phyloP scores from a whole-genome alignment of 2,113 vertebrate species.

The Clarias batrachus region DNA sequence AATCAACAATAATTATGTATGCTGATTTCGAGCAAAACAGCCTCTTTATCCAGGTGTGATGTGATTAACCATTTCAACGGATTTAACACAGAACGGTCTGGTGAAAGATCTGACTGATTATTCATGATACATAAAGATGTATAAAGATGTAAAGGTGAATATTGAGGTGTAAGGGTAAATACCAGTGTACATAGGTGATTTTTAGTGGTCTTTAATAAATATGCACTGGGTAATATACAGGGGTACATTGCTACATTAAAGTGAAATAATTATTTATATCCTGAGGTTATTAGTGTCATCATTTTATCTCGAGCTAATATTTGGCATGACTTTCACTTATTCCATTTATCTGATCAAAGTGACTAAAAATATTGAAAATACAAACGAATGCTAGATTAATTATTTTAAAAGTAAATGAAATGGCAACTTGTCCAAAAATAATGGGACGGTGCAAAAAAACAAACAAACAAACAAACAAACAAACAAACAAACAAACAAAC shows the following conservation, averaged over 20 bases:
- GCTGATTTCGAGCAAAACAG: background rate
- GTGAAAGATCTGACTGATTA: background rate
- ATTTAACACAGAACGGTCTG: background rate
- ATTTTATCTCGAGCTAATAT: slow-evolving; percentile 59
- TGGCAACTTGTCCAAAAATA: slow-evolving; percentile 52
- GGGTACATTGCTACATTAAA: slow-evolving; percentile 71
- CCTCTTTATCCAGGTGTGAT: background rate
- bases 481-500: slow-evolving; percentile 66
- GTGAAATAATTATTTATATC: slow-evolving; percentile 67
- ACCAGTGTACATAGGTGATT: background rate
- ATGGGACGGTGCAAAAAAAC: slow-evolving; percentile 69
- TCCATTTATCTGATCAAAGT: slow-evolving; percentile 48
- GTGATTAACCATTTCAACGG: background rate
- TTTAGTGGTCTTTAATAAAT: background rate
- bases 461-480: slow-evolving; percentile 64
- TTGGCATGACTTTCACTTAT: slow-evolving; percentile 56
- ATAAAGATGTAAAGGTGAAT: background rate
- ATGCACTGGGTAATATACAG: slow-evolving; percentile 35
- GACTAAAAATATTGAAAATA: slow-evolving; percentile 45
- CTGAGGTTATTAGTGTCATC: slow-evolving; percentile 71
- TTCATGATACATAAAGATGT: background rate
- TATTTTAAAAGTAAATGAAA: slow-evolving; percentile 45
- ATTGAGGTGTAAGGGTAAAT: background rate
- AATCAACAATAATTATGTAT: background rate
- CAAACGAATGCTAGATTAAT: slow-evolving; percentile 50